These are phyloP conservation scores for Panthera leo DNA, from an alignment of 2,113 vertebrate genomes.

Conservation along the genomic window DNA sequence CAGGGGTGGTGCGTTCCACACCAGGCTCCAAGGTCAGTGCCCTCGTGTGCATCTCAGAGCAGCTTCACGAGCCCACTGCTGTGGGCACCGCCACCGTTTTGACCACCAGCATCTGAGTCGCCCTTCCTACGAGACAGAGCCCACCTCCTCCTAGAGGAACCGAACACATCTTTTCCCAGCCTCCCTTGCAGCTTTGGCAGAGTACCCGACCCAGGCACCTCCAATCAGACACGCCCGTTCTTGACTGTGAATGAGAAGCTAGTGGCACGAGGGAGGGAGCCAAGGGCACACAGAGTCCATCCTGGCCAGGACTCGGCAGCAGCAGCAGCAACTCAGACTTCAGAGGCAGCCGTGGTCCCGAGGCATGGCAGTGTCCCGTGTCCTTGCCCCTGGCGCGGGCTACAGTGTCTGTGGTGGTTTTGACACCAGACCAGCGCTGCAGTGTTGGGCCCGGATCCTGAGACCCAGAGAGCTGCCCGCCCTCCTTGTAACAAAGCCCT, in stretches of 20 bases:
- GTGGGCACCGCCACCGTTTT: background rate
- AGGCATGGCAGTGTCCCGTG: background rate
- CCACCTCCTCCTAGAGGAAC: background rate
- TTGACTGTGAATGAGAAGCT: background rate
- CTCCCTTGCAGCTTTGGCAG: constrained; percentile 21
- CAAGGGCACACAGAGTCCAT: background rate
- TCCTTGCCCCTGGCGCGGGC: fast-evolving
- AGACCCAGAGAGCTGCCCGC: background rate
- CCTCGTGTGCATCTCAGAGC: background rate
- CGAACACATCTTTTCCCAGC: background rate
- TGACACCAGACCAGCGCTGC: background rate
- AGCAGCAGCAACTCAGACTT: background rate
- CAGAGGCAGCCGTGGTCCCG: background rate
- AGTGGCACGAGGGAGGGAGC: background rate
- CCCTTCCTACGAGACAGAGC: background rate
- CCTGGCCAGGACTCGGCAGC: fast-evolving
- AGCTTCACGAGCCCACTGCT: background rate
- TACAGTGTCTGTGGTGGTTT: background rate
- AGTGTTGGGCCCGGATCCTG: background rate
- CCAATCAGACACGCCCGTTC: background rate
- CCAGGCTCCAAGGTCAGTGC: background rate
- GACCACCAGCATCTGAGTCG: background rate
- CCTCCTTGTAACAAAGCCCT: background rate
- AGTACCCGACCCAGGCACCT: background rate
- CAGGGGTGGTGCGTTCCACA: fast-evolving